phyloP scores from a whole-genome alignment of 2,797 vertebrate genomes.

The Dendrocincla tyrannina region DNA sequence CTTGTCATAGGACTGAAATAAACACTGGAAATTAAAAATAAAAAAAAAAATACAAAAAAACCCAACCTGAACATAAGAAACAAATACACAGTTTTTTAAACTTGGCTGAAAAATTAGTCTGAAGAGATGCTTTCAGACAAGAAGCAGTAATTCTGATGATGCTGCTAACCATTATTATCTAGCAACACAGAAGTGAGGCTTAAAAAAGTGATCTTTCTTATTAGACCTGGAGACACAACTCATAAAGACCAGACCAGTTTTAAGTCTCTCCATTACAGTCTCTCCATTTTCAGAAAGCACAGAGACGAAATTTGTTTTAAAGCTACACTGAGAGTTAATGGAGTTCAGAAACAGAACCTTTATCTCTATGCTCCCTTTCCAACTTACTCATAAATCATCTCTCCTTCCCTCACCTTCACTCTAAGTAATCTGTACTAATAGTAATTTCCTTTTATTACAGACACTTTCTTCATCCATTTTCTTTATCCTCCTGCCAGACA shows the following conservation, averaged over 20 bases:
- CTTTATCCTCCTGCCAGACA: not conserved
- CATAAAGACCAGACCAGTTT: not conserved
- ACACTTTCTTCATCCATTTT: not conserved
- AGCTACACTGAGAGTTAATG: not conserved
- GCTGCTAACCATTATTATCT: not conserved
- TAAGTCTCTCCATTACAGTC: not conserved
- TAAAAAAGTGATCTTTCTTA: not conserved
- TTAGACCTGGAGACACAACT: not conserved
- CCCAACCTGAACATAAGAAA: not conserved
- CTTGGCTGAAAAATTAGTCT: not conserved
- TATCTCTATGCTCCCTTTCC: fast-evolving
- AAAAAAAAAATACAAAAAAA: not conserved
- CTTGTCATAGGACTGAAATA: not conserved
- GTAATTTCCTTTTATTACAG: not conserved
- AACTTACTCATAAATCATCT: not conserved
- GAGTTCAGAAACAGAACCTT: not conserved
- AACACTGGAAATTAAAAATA: not conserved
- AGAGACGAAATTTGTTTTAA: not conserved
- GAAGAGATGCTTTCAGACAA: not conserved
- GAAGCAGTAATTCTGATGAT: not conserved
- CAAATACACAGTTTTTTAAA: not conserved
- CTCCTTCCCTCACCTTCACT: not conserved
- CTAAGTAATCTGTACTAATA: not conserved
- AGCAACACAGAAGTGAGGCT: not conserved
- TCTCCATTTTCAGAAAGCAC: not conserved